These are phyloP conservation scores for cattle (Bos taurus) DNA, from an alignment of 2,113 vertebrate species.

Conservation along the genomic window DNA sequence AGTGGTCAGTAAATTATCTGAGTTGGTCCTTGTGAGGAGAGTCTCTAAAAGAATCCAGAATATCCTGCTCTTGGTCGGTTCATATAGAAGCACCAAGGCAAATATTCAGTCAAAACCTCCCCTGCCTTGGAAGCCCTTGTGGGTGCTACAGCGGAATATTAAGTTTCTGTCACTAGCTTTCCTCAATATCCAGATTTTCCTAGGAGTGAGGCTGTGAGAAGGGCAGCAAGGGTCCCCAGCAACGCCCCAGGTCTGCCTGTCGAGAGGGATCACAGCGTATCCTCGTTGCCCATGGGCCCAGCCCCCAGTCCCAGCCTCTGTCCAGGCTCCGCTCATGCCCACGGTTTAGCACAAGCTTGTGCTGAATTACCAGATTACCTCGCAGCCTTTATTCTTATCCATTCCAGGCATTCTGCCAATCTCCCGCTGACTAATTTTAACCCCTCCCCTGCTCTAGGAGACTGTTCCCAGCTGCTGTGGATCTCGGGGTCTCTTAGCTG, in stretches of 20 bases:
- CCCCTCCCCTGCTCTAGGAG: background rate
- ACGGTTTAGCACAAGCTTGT: background rate
- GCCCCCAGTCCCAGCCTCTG: background rate
- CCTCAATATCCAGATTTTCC: background rate
- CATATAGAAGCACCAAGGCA: background rate
- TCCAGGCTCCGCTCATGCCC: background rate
- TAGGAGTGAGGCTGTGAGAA: background rate
- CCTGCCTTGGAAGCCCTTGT: background rate
- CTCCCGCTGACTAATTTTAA: background rate
- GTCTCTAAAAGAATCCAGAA: background rate
- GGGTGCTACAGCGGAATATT: background rate
- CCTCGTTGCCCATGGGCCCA: background rate
- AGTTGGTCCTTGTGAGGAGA: background rate
- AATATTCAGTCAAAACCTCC: too few relatives aligned
- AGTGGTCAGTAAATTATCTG: background rate
- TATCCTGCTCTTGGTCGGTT: background rate
- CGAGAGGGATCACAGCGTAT: background rate
- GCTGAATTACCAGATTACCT: background rate
- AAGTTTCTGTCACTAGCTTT: background rate
- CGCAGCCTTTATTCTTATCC: background rate
- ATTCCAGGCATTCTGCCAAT: background rate
- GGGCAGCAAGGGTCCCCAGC: background rate
- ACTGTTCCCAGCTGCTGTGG: background rate
- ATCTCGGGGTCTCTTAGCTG: background rate
- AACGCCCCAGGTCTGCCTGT: background rate